These are phyloP conservation scores for Macrobrachium rosenbergii DNA, from an alignment of 1,140 invertebrate genomes.

Conservation along the genomic window DNA sequence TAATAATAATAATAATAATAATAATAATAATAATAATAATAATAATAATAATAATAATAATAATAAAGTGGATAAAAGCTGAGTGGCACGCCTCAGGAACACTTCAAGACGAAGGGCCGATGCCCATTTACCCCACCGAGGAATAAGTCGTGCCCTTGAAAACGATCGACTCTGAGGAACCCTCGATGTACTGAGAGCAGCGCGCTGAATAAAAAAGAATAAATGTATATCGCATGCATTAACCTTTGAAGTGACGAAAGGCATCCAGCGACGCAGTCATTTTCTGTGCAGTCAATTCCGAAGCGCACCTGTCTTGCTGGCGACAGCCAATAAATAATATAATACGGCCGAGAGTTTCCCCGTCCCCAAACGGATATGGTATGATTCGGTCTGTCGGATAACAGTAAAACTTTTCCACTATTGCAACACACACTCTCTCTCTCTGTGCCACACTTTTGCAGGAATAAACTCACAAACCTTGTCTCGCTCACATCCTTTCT, in stretches of 20 bases:
- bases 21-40: slow-evolving; percentile 7
- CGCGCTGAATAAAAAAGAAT: no score
- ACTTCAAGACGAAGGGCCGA: neutral
- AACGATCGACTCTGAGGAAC: no score
- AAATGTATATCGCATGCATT: no score
- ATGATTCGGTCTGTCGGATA: neutral
- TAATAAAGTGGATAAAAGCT: neutral
- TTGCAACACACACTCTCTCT: neutral
- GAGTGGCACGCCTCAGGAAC: neutral
- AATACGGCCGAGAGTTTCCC: slow-evolving; percentile 22
- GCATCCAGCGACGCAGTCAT: no score
- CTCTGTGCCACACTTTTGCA: neutral
- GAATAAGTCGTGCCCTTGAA: neutral
- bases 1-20: slow-evolving; percentile 11
- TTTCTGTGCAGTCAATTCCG: no score
- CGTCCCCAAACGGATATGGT: neutral
- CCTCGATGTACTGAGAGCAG: no score
- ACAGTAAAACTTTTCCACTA: neutral
- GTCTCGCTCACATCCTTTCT: no score
- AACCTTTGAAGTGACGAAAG: no score
- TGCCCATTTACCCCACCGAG: neutral
- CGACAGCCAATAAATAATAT: no score
- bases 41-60: slow-evolving; percentile 3
- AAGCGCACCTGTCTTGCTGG: no score
- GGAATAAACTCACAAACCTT: no score